Percentiles rank a stretch among this genome's conserved stretches.
Conservation (phyloP, 2,113 vertebrate genomes). For the Hipposideros armiger region DNA sequence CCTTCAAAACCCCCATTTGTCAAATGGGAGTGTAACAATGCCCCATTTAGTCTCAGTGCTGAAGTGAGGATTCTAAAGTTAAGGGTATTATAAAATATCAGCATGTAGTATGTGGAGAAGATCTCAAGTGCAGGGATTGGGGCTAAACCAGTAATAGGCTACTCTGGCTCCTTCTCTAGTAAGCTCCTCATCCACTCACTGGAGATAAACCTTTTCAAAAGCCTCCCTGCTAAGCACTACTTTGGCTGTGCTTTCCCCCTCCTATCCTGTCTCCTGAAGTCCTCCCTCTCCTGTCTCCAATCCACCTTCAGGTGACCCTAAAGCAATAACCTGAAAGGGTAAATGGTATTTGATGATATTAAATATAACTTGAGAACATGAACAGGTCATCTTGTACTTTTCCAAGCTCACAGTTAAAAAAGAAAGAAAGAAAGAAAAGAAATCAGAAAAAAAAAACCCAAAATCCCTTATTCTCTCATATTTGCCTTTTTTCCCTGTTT, state of each 20-base stretch:
- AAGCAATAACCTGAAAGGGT: constrained; percentile 49
- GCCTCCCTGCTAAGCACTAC: neutral
- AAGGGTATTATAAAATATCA: constrained; percentile 43
- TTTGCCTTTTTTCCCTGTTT: neutral
- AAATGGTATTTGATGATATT: constrained; percentile 60
- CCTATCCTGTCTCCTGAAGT: neutral
- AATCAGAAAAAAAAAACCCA: no score
- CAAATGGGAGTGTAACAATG: neutral
- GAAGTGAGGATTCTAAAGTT: constrained; percentile 44
- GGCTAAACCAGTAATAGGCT: neutral
- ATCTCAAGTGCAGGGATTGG: neutral
- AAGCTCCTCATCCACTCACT: neutral
- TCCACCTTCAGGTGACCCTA: constrained; percentile 14
- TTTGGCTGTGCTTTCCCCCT: neutral
- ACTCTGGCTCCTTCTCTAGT: neutral
- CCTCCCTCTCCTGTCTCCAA: neutral
- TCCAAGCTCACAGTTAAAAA: neutral
- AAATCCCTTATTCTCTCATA: neutral
- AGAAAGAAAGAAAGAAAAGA: neutral
- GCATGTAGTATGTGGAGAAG: neutral
- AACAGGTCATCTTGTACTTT: constrained; percentile 49
- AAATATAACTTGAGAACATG: constrained; percentile 59
- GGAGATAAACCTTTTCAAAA: neutral
- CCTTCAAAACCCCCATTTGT: constrained; percentile 18
- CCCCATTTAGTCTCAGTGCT: neutral